phyloP scores from a whole-genome alignment of 2,797 vertebrate species.

The Oreochromis mossambicus region DNA sequence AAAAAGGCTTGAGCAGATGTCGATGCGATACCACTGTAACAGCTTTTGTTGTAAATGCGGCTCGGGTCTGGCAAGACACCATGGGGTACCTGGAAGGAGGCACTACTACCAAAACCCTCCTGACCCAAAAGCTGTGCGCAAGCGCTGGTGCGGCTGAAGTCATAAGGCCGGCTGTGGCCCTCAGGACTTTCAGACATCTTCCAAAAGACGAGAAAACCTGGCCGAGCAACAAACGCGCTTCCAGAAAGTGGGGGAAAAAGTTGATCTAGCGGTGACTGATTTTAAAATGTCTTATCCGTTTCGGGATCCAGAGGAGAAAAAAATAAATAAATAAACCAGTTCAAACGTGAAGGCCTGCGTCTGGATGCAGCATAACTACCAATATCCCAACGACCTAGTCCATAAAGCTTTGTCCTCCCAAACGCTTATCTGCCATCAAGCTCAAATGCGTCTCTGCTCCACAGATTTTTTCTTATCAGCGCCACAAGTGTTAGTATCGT shows the following conservation, averaged over 20 bases:
- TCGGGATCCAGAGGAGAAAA: background rate
- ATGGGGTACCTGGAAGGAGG: constrained; percentile 69
- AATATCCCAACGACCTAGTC: constrained; percentile 27
- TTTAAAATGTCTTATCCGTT: background rate
- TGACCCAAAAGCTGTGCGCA: constrained; percentile 64
- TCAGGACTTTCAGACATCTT: constrained; percentile 78
- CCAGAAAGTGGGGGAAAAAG: background rate
- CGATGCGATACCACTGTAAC: constrained; percentile 67
- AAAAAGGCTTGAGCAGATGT: constrained; percentile 70
- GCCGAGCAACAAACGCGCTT: background rate
- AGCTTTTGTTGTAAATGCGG: constrained; percentile 72
- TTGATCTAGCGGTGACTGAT: background rate
- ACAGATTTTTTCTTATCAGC: constrained; percentile 63
- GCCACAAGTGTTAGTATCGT: constrained; percentile 21
- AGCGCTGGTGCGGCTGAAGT: constrained; percentile 67
- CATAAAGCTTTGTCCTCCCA: constrained; percentile 3
- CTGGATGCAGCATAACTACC: constrained; percentile 15
- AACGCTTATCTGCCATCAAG: constrained; percentile 20
- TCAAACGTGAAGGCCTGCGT: background rate
- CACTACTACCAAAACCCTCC: constrained; percentile 55
- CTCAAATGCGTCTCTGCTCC: constrained; percentile 33
- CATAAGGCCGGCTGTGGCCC: constrained; percentile 64
- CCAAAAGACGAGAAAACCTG: background rate
- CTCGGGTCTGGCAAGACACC: constrained; percentile 72
- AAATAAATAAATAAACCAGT: background rate